These are phyloP conservation scores for Microplitis manilae DNA, from an alignment of 2,888 invertebrate species.

Conservation along the genomic window DNA sequence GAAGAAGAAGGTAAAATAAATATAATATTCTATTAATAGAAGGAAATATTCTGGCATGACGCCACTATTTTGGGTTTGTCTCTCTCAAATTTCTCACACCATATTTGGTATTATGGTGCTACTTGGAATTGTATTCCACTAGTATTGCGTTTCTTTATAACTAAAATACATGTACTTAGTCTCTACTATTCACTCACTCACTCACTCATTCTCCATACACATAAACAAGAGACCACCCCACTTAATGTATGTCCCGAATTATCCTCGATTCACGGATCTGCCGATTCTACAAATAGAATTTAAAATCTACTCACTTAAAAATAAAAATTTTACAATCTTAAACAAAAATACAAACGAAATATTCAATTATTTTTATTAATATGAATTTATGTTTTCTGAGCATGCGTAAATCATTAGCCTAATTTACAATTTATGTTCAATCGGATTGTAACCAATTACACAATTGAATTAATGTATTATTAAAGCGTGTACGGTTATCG, in stretches of 20 bases:
- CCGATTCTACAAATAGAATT: conserved; percentile 38
- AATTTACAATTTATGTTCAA: no score
- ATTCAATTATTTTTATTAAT: not conserved
- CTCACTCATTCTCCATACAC: not conserved
- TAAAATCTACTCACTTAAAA: conserved; percentile 33
- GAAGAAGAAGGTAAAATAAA: conserved; percentile 59
- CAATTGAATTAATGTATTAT: no score
- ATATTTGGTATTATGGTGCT: conserved; percentile 67
- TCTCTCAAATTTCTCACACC: conserved; percentile 71
- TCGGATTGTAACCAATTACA: no score
- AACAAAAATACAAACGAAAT: no score
- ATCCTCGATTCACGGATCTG: conserved; percentile 32
- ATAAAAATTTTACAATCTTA: not conserved
- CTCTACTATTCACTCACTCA: not conserved
- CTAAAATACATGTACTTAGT: conserved; percentile 1
- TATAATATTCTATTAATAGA: conserved; percentile 69
- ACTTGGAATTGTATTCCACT: conserved; percentile 29
- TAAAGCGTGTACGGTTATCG: no score
- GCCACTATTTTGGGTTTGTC: conserved; percentile 69
- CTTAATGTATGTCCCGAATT: conserved; percentile 17
- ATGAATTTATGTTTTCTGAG: not conserved
- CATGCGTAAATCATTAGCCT: no score
- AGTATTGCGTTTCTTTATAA: conserved; percentile 10
- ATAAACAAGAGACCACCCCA: not conserved
- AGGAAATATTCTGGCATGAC: conserved; percentile 59